phyloP scores from a whole-genome alignment of 1,140 invertebrate genomes.

The Drosophila novamexicana region DNA sequence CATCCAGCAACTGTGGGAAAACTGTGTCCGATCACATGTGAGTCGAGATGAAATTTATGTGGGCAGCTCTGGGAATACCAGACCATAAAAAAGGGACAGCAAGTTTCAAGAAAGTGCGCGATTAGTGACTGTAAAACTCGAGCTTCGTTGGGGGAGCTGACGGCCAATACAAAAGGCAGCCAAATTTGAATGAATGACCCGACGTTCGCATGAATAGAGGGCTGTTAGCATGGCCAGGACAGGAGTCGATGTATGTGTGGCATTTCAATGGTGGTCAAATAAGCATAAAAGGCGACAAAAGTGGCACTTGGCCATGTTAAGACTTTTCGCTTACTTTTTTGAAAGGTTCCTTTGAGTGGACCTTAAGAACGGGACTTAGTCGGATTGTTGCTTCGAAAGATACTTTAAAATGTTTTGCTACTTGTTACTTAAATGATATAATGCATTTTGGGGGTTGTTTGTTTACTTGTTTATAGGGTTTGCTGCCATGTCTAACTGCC shows the following conservation, averaged over 20 bases:
- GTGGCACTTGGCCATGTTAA: conserved; percentile 64
- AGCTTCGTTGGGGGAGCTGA: conserved; percentile 14
- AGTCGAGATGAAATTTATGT: conserved; percentile 50
- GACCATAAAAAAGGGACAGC: conserved; percentile 57
- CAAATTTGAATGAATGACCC: conserved; percentile 57
- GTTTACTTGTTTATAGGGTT: conserved; percentile 31
- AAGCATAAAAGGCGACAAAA: conserved; percentile 81
- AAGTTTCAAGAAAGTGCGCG: conserved; percentile 44
- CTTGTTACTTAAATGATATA: conserved; percentile 77
- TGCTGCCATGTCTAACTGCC: conserved; percentile 47
- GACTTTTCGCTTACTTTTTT: conserved; percentile 22
- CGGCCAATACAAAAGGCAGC: conserved; percentile 58
- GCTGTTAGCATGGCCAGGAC: not conserved
- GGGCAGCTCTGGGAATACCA: conserved; percentile 28
- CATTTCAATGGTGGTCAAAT: conserved; percentile 64
- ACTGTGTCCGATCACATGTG: conserved; percentile 57
- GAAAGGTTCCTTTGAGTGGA: conserved; percentile 28
- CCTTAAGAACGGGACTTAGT: no score
- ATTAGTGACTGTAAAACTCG: conserved; percentile 42
- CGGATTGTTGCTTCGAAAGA: conserved; percentile 11
- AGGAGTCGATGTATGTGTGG: conserved; percentile 23
- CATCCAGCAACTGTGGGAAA: conserved; percentile 53
- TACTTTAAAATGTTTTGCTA: conserved; percentile 61
- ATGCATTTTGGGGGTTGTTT: conserved; percentile 68
- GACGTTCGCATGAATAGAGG: conserved; percentile 17